phyloP scores from a whole-genome alignment of 1,140 invertebrate genomes.

The Rhagoletis pomonella region DNA sequence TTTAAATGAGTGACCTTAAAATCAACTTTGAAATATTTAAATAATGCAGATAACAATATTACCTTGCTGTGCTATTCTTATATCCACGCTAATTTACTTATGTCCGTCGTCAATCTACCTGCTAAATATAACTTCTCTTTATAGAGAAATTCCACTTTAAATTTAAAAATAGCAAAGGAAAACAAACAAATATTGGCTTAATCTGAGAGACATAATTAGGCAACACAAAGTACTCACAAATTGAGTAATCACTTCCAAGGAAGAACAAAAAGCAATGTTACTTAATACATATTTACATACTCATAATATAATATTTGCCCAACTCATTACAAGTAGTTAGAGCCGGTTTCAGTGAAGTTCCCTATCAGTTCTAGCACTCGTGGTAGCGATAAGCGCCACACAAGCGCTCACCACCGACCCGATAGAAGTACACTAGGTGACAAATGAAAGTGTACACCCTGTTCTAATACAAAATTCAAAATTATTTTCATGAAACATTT shows the following conservation, averaged over 20 bases:
- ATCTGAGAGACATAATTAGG: too few relatives aligned
- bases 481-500: too few relatives aligned
- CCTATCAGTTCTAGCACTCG: background rate
- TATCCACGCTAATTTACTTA: background rate
- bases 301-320: background rate
- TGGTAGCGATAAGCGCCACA: background rate
- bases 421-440: too few relatives aligned
- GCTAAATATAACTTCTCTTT: background rate
- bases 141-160: background rate
- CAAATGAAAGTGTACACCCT: too few relatives aligned
- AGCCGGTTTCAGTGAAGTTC: background rate
- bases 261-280: background rate
- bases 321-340: too few relatives aligned
- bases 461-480: too few relatives aligned
- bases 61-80: background rate
- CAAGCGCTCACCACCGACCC: too few relatives aligned
- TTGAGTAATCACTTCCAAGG: constrained; percentile 2
- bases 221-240: background rate
- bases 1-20: background rate
- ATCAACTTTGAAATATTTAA: constrained; percentile 3
- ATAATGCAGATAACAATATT: background rate
- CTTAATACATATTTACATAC: background rate
- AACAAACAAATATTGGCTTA: background rate
- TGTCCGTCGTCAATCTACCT: background rate
- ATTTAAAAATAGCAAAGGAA: background rate